Base-by-base conservation (phyloP, 2,888 invertebrate species). In the Megalurothrips usitatus region DNA sequence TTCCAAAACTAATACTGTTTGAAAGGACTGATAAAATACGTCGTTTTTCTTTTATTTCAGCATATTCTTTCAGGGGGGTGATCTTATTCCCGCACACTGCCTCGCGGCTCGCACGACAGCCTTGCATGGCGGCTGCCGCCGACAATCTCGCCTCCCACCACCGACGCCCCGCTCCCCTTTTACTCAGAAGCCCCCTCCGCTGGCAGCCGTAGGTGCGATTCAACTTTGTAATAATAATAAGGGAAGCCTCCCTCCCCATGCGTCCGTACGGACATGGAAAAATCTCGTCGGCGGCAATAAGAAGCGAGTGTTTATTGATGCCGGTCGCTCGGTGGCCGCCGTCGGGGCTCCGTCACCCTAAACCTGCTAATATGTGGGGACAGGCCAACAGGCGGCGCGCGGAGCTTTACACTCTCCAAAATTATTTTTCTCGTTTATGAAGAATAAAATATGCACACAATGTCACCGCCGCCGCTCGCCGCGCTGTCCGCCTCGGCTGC, bases 281-380 rank as follows among this genome's bases (percentile, higher is more conserved):
- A 75, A 75, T 75, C 68, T 75, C 9, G 68, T 23, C 68, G 68
- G 68, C 26, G 68, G 68, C 68, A 23, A 75, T 75, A 75, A 75
- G 68, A 75, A 75, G 68, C 68, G 58, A 58, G 8, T 26, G 26
- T 10, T 9, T 19, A 11, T 75, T 75, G 68, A 17, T 19, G 58
- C 58, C 58, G 19, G 68, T 26, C 68, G 23, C 68, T 26, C 9
- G 68, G 68, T 12, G 11, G 68, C 23, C 68, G 68, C 23, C 23
- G 58, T 75, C 68, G 26, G 58, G 26, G 68, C 68, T 75, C 68
- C 68, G 68, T 75, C 68, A 75, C 68, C 68, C 68, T 75, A 75
- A 75, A 75, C 23, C 68, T 75, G 68, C 68, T 75, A 75, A 75
- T 75, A 75, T 75, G 68, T 75, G 68, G 68, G 68, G 68, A 75